phyloP scores from a whole-genome alignment of 1,140 invertebrate genomes.

The Pygmarrhopalites habei region DNA sequence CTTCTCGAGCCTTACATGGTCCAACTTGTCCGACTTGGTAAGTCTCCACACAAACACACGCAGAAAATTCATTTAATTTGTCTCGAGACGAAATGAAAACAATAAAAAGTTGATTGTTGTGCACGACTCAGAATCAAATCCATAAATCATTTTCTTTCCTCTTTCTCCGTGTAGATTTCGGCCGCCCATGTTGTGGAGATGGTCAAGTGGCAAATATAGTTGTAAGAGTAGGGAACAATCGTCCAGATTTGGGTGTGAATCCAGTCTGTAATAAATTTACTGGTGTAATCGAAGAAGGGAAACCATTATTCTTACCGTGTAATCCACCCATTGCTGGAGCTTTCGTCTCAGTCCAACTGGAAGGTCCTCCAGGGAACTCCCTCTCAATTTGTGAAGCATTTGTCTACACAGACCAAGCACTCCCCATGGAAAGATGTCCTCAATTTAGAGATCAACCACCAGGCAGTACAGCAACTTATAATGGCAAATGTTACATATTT shows the following conservation, averaged over 20 bases:
- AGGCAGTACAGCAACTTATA: slow-evolving; percentile 85
- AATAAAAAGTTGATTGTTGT: too few relatives aligned
- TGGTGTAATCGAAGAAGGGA: slow-evolving; percentile 76
- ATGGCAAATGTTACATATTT: slow-evolving; percentile 93
- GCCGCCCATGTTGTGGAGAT: slow-evolving; percentile 78
- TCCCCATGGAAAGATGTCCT: slow-evolving; percentile 87
- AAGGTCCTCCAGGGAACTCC: slow-evolving; percentile 58
- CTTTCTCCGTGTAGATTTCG: too few relatives aligned
- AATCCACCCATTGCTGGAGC: slow-evolving; percentile 91
- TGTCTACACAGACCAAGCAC: slow-evolving; percentile 73
- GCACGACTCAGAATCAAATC: too few relatives aligned
- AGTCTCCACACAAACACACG: too few relatives aligned
- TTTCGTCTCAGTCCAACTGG: slow-evolving; percentile 84
- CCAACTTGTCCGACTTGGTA: slow-evolving; percentile 76
- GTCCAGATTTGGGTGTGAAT: slow-evolving; percentile 86
- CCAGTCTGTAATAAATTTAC: slow-evolving; percentile 87
- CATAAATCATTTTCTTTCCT: too few relatives aligned
- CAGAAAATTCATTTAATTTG: too few relatives aligned
- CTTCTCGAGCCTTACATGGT: slow-evolving; percentile 91
- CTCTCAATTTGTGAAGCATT: slow-evolving; percentile 92
- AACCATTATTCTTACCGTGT: slow-evolving; percentile 84
- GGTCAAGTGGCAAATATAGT: slow-evolving; percentile 71
- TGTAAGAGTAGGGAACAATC: slow-evolving; percentile 85
- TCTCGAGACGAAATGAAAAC: too few relatives aligned
- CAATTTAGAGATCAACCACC: slow-evolving; percentile 86